phyloP scores from a whole-genome alignment of 2,888 invertebrate genomes.

The Cylindroiulus punctatus region DNA sequence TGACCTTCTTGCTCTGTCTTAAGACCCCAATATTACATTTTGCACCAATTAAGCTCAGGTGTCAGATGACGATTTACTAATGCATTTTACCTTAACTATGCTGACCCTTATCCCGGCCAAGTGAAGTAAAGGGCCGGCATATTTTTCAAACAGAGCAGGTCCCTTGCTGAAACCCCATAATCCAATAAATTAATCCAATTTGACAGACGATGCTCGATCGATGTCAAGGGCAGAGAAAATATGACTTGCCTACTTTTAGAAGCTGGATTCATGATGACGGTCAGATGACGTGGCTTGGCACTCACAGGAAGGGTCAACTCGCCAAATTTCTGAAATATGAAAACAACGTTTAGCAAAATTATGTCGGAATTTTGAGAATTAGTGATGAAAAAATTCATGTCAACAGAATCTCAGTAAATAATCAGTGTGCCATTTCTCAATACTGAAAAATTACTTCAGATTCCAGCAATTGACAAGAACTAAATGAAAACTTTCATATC shows the following conservation, averaged over 20 bases:
- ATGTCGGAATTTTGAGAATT: too few species aligned
- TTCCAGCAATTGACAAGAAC: too few species aligned
- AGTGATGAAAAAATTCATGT: too few species aligned
- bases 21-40: slow-evolving; percentile 63
- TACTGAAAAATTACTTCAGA: too few species aligned
- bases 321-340: slow-evolving; percentile 71
- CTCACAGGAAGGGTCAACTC: slow-evolving; percentile 72
- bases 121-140: slow-evolving; percentile 91
- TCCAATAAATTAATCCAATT: slow-evolving; percentile 52
- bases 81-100: slow-evolving; percentile 64
- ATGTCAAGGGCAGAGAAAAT: neutral
- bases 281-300: slow-evolving; percentile 77
- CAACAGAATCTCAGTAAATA: too few species aligned
- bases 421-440: too few species aligned
- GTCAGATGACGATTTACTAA: neutral
- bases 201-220: neutral
- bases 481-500: too few species aligned
- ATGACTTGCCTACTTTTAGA: slow-evolving; percentile 77
- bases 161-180: slow-evolving; percentile 68
- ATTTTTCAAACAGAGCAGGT: slow-evolving; percentile 80
- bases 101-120: slow-evolving; percentile 81
- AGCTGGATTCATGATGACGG: slow-evolving; percentile 90
- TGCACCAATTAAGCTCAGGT: neutral
- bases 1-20: slow-evolving; percentile 90
- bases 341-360: neutral